A percentile compares a stretch with the other conserved stretches of the same genome.
These are phyloP conservation scores for Sebastes vulpes DNA, from an alignment of 2,797 vertebrate genomes.

Conservation along the genomic window DNA sequence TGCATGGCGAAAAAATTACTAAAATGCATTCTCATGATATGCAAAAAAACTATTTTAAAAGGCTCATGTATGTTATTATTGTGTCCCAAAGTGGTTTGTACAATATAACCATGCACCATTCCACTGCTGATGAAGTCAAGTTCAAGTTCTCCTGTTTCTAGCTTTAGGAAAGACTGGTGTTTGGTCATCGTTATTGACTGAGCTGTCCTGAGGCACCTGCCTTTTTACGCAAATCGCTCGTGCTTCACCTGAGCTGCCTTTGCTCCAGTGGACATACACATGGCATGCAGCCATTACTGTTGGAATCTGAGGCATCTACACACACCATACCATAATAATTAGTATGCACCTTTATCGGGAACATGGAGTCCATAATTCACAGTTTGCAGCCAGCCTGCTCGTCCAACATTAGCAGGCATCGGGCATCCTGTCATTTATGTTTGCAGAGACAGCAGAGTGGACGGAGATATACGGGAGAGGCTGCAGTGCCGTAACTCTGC, in stretches of 20 bases:
- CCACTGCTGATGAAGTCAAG: not conserved
- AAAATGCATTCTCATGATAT: no score
- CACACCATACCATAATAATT: not conserved
- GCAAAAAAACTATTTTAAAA: not conserved
- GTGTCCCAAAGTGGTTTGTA: not conserved
- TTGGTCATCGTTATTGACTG: not conserved
- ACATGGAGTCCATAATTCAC: not conserved
- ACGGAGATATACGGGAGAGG: constrained; percentile 27
- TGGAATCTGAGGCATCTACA: not conserved
- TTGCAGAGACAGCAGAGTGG: constrained; percentile 24
- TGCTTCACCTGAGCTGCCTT: not conserved
- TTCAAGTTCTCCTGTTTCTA: not conserved
- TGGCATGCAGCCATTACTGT: not conserved
- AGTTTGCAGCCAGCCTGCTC: not conserved
- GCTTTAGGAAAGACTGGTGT: not conserved
- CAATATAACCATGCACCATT: not conserved
- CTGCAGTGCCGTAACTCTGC: constrained; percentile 10
- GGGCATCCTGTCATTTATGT: not conserved
- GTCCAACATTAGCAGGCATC: not conserved
- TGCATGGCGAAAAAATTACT: no score
- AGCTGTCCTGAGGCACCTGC: not conserved
- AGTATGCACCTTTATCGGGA: not conserved
- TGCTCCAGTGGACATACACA: not conserved
- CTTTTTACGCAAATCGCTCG: no score
- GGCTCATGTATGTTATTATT: not conserved